Conservation (phyloP, 2,888 invertebrate species). For the Phaedon cochleariae region DNA sequence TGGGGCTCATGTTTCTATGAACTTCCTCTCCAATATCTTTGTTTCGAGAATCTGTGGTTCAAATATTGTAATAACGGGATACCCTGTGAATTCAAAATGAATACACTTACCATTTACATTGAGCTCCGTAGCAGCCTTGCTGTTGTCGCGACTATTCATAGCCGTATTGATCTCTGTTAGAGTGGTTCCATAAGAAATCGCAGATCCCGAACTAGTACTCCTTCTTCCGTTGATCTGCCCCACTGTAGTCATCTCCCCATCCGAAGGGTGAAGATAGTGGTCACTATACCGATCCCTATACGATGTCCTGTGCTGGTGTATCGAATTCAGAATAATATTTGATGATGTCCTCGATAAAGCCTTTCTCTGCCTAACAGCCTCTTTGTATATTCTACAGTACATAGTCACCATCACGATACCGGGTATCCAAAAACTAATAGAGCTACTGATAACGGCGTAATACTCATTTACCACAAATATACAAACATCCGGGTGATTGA, state of each 20-base stretch:
- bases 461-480: constrained; percentile 86
- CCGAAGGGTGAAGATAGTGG: constrained; percentile 70
- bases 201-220: constrained; percentile 68
- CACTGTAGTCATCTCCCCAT: constrained; percentile 65
- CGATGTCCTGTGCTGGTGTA: constrained; percentile 82
- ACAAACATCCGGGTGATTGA: constrained; percentile 77
- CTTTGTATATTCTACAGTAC: constrained; percentile 86
- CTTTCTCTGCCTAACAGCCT: constrained; percentile 83
- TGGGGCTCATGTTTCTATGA: too few relatives aligned
- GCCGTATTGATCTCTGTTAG: constrained; percentile 58
- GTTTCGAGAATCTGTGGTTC: too few relatives aligned
- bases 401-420: constrained; percentile 92
- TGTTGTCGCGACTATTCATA: constrained; percentile 63
- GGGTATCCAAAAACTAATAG: constrained; percentile 93
- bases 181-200: constrained; percentile 64
- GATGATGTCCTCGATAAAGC: constrained; percentile 86
- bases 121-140: constrained; percentile 74
- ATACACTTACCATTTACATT: constrained; percentile 73
- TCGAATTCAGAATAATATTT: constrained; percentile 84
- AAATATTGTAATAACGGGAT: too few relatives aligned
- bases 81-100: neutral
- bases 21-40: too few relatives aligned
- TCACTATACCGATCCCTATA: constrained; percentile 63
- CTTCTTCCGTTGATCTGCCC: constrained; percentile 68
- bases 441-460: constrained; percentile 88